Base-by-base conservation (phyloP, 2,113 vertebrate species). In the Acrocephalus kingi region DNA sequence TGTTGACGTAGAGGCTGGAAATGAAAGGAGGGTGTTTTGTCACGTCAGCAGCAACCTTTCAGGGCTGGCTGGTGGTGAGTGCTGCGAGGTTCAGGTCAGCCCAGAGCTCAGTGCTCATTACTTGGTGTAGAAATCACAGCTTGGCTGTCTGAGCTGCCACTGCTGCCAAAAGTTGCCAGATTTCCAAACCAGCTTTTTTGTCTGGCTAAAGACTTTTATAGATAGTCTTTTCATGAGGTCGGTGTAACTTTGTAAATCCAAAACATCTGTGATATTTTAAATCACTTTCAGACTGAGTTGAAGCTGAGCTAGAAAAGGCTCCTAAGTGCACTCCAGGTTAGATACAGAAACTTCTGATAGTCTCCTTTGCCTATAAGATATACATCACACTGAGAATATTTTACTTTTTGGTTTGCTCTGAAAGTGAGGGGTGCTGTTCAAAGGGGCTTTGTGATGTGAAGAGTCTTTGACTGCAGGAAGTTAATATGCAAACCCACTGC, bases 241-340 rank as follows among this genome's bases (percentile, higher is more conserved):
- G 82, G 0, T 54, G 9, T 43, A 71, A 77, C 6, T 90, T 51
- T 22, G 7, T 46, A 43, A 66, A 68, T 76, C 46, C 30, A 24
- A 74, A 93, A 22, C 0, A 0, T 1, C 0, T 0, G 0, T 51
- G 48, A 8, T 58, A 16, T 21, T 85, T 78, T 48, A 48, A 90
- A 59, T 84, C 3, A 4, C 22, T 79, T 87, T 66, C 24, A 91
- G 18, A 10, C 28, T 30, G 54, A 72, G 37, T 28, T 5, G 6
- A 79, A 77, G 24, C 52, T 67, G 39, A 71, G 23, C 12, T 80
- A 22, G 31, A 75, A 75, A 43, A 22, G 27, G 21, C 30, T 79
- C 13, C 0, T 51, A 16, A 73, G 33, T 77, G 52, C 16, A 12
- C 4, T 73, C 20, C 22, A 35, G 27, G 22, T 69, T 82, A 31